Conservation (phyloP, 2,797 vertebrate species). For the Rhinella marina region DNA sequence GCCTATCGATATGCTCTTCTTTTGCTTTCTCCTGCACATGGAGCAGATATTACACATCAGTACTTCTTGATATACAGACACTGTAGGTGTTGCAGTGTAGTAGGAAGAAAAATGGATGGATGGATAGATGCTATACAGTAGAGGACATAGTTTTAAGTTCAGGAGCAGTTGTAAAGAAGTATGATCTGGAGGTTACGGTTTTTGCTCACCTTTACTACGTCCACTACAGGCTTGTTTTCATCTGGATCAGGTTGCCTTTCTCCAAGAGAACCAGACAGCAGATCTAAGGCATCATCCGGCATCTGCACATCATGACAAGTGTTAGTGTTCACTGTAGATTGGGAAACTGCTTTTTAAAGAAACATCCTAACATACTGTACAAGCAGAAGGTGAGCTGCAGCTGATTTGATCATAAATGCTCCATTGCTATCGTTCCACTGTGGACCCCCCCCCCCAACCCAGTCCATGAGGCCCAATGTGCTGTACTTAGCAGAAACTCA, state of each 20-base stretch:
- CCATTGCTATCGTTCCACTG: no score
- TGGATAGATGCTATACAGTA: neutral
- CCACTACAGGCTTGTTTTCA: slow-evolving; percentile 74
- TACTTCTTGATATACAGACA: neutral
- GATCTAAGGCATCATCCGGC: slow-evolving; percentile 73
- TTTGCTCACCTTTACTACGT: slow-evolving; percentile 76
- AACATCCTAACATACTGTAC: no score
- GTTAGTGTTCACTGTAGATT: neutral
- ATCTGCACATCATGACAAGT: slow-evolving; percentile 67
- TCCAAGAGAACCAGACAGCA: slow-evolving; percentile 74
- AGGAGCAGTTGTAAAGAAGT: neutral
- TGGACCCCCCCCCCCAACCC: no score
- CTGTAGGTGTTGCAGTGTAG: neutral
- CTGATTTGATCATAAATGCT: no score
- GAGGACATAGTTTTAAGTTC: neutral
- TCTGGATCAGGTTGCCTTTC: slow-evolving; percentile 74
- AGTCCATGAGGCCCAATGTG: no score
- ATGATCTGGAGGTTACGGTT: neutral
- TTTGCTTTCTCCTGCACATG: slow-evolving; percentile 71
- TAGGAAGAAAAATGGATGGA: neutral
- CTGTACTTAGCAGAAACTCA: no score
- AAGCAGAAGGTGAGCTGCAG: no score
- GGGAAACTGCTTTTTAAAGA: neutral
- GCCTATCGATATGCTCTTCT: slow-evolving; percentile 72
- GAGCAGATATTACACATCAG: neutral